Evolutionary conservation across 2,113 vertebrate genomes (phyloP).

Genomic region (Phrynocephalus versicolor): DNA sequence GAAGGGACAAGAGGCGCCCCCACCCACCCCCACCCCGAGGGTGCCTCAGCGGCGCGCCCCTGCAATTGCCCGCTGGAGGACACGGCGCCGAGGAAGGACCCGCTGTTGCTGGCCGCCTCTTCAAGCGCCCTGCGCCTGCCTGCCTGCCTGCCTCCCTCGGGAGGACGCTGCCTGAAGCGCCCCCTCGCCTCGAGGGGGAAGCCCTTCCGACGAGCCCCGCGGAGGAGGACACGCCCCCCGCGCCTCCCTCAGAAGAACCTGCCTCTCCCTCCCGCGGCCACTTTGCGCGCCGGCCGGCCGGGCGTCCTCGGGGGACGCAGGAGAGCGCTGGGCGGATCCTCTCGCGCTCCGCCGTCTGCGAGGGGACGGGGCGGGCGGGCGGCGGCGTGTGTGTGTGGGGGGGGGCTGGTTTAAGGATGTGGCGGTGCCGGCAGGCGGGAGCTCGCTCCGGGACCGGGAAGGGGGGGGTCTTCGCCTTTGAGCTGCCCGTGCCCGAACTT

Average conservation of each 20-base stretch:
- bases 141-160: neutral
- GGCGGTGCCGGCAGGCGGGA: neutral
- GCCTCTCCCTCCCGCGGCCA: neutral
- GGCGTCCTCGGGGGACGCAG: too few relatives aligned
- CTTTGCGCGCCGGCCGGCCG: too few relatives aligned
- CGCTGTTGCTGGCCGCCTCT: neutral
- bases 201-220: neutral
- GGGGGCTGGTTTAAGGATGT: too few relatives aligned
- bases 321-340: too few relatives aligned
- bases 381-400: too few relatives aligned
- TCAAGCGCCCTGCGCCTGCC: neutral
- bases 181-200: too few relatives aligned
- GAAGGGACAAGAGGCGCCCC: too few relatives aligned
- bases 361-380: neutral
- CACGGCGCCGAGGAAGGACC: too few relatives aligned
- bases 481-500: too few relatives aligned
- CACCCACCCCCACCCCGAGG: too few relatives aligned
- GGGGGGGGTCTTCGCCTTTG: neutral
- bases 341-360: too few relatives aligned
- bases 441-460: neutral
- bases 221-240: neutral
- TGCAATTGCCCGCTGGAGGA: neutral
- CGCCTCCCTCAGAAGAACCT: neutral
- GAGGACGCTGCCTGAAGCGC: conserved; percentile 1
- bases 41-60: neutral